Conservation (phyloP, 2,888 invertebrate genomes). For the Hoplodrina ambigua region DNA sequence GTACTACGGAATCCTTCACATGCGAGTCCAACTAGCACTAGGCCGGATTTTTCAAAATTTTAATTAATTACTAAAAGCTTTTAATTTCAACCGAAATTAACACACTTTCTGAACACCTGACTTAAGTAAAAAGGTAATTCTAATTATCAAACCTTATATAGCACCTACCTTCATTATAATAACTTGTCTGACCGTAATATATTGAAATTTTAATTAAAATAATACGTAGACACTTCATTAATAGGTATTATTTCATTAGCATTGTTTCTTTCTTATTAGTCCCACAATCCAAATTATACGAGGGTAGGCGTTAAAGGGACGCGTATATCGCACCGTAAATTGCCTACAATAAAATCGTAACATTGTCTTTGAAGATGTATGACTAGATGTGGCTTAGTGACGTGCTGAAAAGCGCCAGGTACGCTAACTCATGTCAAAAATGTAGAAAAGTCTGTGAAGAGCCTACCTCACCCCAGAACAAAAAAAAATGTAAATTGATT, state of each 20-base stretch:
- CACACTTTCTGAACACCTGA: conserved; percentile 2
- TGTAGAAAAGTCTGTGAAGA: not conserved
- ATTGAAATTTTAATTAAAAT: conserved; percentile 67
- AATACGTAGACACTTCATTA: conserved; percentile 71
- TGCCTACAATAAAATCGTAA: conserved; percentile 87
- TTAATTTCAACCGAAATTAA: not conserved
- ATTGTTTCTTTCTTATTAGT: conserved; percentile 83
- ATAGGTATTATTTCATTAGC: conserved; percentile 80
- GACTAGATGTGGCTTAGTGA: conserved; percentile 66
- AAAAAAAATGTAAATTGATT: too few relatives aligned
- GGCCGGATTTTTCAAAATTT: not conserved
- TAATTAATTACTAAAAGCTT: not conserved
- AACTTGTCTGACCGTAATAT: conserved; percentile 53
- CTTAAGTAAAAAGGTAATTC: conserved; percentile 1
- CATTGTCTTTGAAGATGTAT: conserved; percentile 66
- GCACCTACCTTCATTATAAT: conserved; percentile 44
- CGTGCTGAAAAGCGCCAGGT: not conserved
- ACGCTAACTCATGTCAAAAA: not conserved
- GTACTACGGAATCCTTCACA: too few relatives aligned
- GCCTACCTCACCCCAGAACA: too few relatives aligned
- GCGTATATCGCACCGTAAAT: conserved; percentile 86
- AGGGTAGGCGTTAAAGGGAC: conserved; percentile 84
- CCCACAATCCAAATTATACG: conserved; percentile 84
- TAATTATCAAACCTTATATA: conserved; percentile 14
- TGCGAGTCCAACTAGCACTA: too few relatives aligned